Evolutionary conservation across 2,888 invertebrate genomes (phyloP).

Genomic region (Adelognathus sp.): DNA sequence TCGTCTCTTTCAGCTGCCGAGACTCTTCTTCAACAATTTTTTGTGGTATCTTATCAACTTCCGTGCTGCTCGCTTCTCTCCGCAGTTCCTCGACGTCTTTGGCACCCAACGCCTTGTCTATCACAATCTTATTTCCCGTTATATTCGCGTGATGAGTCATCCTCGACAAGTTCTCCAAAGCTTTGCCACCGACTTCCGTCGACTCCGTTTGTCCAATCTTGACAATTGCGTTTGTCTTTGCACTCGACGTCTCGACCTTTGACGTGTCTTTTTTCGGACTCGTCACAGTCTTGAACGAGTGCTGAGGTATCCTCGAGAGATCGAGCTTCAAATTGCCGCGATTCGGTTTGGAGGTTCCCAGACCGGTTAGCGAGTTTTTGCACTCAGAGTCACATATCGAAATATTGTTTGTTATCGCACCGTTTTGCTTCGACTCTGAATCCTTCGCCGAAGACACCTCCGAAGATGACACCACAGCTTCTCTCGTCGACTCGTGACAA

Average conservation of each 20-base stretch:
- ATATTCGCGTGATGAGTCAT: slow-evolving; percentile 70
- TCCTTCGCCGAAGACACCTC: neutral
- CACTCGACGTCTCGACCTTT: slow-evolving; percentile 54
- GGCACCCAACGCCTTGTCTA: slow-evolving; percentile 67
- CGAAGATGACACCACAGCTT: neutral
- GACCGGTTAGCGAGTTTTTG: neutral
- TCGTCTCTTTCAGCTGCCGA: neutral
- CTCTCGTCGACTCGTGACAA: neutral
- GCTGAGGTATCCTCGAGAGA: slow-evolving; percentile 77
- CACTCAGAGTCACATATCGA: neutral
- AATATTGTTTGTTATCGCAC: slow-evolving; percentile 20
- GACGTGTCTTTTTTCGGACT: slow-evolving; percentile 66
- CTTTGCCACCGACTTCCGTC: slow-evolving; percentile 36
- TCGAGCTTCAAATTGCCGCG: slow-evolving; percentile 75
- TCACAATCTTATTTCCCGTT: slow-evolving; percentile 69
- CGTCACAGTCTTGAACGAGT: slow-evolving; percentile 68
- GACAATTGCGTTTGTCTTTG: slow-evolving; percentile 21
- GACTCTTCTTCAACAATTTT: neutral
- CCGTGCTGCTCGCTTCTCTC: slow-evolving; percentile 54
- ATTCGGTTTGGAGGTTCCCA: slow-evolving; percentile 61
- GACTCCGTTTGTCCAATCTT: neutral
- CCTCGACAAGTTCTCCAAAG: slow-evolving; percentile 65
- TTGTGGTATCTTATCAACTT: slow-evolving; percentile 50
- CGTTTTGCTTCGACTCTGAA: slow-evolving; percentile 34
- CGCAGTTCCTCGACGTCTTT: slow-evolving; percentile 67